Base-by-base conservation (phyloP, 2,888 invertebrate species). In the Ectemnius cavifrons region DNA sequence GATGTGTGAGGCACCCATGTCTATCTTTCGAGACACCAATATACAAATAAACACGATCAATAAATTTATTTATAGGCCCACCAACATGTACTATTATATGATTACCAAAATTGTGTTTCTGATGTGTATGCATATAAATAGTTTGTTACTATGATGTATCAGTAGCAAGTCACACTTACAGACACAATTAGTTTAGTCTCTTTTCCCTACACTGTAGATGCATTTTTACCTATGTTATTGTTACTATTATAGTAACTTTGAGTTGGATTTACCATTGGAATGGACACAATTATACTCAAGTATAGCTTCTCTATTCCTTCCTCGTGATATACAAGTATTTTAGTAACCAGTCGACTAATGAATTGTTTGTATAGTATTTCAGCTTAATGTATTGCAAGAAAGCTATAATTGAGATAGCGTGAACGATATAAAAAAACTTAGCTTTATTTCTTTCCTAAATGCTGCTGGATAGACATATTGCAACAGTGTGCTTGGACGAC, bases 211-310 rank as follows among this genome's bases (percentile, higher is more conserved):
- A 61, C 47, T 59, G n/a, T 64, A 70, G 56, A 63, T 72, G 65
- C 49, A 71, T 47, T 49, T 64, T 64, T 46, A 59, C 46, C n/a
- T 23, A 60, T 63, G 71, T 61, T 13, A 11, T 28, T 59, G 66
- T 60, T 23, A n/a, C 27, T 76, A 64, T 61, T 37, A 68, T 45
- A 67, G 18, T 68, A 57, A 65, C 57, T 16, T 67, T 52, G 37
- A 68, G 57, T 47, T 59, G n/a, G 52, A 71, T 61, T 18, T 73
- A 52, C 13, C 79, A 67, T 66, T 13, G 63, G 49, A 74, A 84
- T 71, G 88, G 89, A 90, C 87, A 90, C 89, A 89, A 89, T 90
- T 89, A 89, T 88, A 89, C 86, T 72, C 63, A 27, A 71, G 64
- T 57, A 27, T 20, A 56, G 52, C 28, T 65, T 75, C 45, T 37